Base-by-base conservation (phyloP, 2,888 invertebrate species). In the Eueremaeus valkanovi region DNA sequence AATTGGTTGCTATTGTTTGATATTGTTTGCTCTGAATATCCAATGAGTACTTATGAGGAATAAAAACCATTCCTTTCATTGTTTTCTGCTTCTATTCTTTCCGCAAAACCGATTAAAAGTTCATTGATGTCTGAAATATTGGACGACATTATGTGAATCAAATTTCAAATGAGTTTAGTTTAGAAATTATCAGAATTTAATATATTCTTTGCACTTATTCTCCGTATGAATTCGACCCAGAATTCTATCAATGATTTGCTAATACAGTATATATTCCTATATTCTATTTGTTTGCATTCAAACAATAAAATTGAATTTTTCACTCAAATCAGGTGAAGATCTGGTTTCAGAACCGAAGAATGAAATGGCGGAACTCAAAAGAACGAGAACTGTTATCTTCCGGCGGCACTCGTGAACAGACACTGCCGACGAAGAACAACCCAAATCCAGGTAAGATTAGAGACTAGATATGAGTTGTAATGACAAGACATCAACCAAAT, bases 331-430 rank as follows among this genome's bases (percentile, higher is more conserved):
- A 91, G 91, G 91, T 91, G 76, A 91, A 91, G 84, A 91, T 92
- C 78, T 91, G 91, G 91, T 98, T 98, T 85, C 97, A 98, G 87
- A 98, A 98, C 83, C 90, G 97, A 0, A 90, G 97, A 75, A 98
- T 98, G 97, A 98, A 95, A 84, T 97, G 97, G 97, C 88, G 98
- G 74, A 98, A 98, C 85, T 95, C 94, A 5, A 97, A 97, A 85
- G 97, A 97, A 84, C 87, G 96, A 42, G 96, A 97, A 84, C 87
- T 96, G 0, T 86, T 97, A 31, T 95, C 96, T 0, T 90, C 90
- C 27, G 96, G 96, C 0, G 96, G 96, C 1, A 93, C 94, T 9
- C 88, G 96, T 36, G 96, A 96, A 82, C 95, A 95, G 84, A 96
- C 96, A 0, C 85, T 97, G 31, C 96, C 96, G 0, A 96, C 94